Evolutionary conservation across 1,140 invertebrate species (phyloP), one percentile per base, ranked within the genome.

Genomic region (Meteorus sp.): DNA sequence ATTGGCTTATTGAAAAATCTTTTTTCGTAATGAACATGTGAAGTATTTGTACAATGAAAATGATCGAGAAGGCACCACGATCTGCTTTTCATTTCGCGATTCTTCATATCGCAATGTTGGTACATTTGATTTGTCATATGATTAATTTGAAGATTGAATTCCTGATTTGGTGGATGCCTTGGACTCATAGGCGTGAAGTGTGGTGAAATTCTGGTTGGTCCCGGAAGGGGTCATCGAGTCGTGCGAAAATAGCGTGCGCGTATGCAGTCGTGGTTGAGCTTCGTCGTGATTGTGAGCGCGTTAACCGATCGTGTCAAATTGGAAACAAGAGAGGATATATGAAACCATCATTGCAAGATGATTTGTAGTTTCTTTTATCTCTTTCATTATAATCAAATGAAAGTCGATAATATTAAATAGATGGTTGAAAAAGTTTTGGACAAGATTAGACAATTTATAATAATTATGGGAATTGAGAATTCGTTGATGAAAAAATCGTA

Each of bases 261-360:
- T 54, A 44, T 58, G 47, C 22, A 47, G 63, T 54, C 41, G 55
- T 53, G 2, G 22, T 23, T 9, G 35, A 41, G 58, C 15, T 35
- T 54, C 29, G 44, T 27, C 13, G 48, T 19, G 29, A 29, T 27
- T 25, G 53, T 60, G 59, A 63, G 59, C 13, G 45, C 59, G 13
- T 4, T 39, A 48, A 48, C 69, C 70, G 71, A 69, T 72, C 61
- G 66, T 59, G 59, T n/a, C n/a, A n/a, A 61, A 60, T 64, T 66
- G 69, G 67, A 71, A 56, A 63, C 64, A 64, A 59, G 25, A 48
- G 27, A 4, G 27, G 9, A 9, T 5, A 13, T 4, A 39, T 39
- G 35, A 39, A 39, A 13, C 13, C 8, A 15, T 39, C 8, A 39
- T n/a, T n/a, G n/a, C n/a, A 11, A 39, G 8, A 13, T 5, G 35